Conservation (phyloP, 2,888 invertebrate genomes). For the Orthosia gracilis region DNA sequence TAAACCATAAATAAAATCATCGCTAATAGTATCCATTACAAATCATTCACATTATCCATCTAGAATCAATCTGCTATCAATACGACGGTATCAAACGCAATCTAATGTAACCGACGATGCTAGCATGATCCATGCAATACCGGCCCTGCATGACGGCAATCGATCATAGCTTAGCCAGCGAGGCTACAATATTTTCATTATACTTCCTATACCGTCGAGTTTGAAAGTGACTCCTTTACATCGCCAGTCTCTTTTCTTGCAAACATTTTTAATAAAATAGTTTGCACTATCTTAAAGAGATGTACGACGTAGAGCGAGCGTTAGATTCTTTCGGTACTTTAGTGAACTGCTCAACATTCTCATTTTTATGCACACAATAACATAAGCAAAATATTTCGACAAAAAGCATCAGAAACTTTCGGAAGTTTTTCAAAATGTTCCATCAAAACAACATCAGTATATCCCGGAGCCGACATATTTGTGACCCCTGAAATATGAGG, state of each 20-base stretch:
- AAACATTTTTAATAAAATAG: constrained; percentile 61
- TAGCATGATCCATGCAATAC: constrained; percentile 57
- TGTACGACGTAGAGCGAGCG: constrained; percentile 1
- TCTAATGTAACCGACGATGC: constrained; percentile 58
- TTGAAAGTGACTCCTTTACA: constrained; percentile 57
- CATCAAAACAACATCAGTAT: constrained; percentile 49
- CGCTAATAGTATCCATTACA: constrained; percentile 6
- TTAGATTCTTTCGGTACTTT: constrained; percentile 12
- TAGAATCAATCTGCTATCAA: constrained; percentile 51
- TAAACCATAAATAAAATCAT: background rate
- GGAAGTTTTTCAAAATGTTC: constrained; percentile 39
- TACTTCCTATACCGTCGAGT: constrained; percentile 45
- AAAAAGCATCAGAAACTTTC: constrained; percentile 28
- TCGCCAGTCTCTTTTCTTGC: constrained; percentile 32
- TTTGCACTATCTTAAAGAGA: constrained; percentile 44
- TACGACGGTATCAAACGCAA: constrained; percentile 47
- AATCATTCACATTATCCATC: constrained; percentile 19
- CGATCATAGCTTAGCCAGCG: constrained; percentile 58
- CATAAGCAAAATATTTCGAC: constrained; percentile 36
- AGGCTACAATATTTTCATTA: constrained; percentile 59
- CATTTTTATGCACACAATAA: constrained; percentile 28
- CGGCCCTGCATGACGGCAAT: constrained; percentile 54
- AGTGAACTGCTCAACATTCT: constrained; percentile 14
- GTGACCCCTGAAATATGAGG: constrained; percentile 59
- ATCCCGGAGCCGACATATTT: constrained; percentile 26